Percentiles rank a stretch among this genome's conserved stretches.
Evolutionary conservation across 2,797 vertebrate species (phyloP).

Genomic region (Orestias chungarensis): DNA sequence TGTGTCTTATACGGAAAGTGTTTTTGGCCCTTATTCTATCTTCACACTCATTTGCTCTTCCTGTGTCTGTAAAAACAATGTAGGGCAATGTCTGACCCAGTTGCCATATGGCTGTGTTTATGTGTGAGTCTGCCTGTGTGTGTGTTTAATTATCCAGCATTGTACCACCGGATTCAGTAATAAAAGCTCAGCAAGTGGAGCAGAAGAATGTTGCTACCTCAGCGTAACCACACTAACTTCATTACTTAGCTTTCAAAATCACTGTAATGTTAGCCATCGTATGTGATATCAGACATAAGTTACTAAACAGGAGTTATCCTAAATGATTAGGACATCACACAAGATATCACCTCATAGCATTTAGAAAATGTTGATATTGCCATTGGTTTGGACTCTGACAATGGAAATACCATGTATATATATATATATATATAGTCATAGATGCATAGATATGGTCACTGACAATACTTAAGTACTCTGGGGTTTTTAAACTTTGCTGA

Average conservation of each 20-base stretch:
- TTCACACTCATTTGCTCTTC: conserved; percentile 58
- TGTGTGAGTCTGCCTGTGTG: conserved; percentile 20
- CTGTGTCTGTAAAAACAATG: conserved; percentile 70
- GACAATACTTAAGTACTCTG: not conserved
- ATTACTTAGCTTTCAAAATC: conserved; percentile 32
- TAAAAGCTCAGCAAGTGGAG: conserved; percentile 63
- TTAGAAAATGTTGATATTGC: conserved; percentile 19
- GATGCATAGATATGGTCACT: not conserved
- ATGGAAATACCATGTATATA: not conserved
- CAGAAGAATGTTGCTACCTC: conserved; percentile 55
- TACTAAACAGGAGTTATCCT: conserved; percentile 4
- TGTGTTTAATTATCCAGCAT: conserved; percentile 70
- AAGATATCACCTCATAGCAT: conserved; percentile 22
- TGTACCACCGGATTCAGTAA: conserved; percentile 63
- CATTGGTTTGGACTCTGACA: not conserved
- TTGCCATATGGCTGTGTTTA: conserved; percentile 62
- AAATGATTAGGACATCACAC: conserved; percentile 8
- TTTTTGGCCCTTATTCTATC: conserved; percentile 40
- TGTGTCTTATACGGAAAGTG: conserved; percentile 41
- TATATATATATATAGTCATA: too few species aligned
- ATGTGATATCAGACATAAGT: not conserved
- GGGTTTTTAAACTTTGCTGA: not conserved
- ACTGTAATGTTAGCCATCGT: conserved; percentile 13
- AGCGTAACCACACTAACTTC: conserved; percentile 54
- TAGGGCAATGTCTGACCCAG: conserved; percentile 78